Base-by-base conservation (phyloP, 2,797 vertebrate genomes). In the Sylvia borin region DNA sequence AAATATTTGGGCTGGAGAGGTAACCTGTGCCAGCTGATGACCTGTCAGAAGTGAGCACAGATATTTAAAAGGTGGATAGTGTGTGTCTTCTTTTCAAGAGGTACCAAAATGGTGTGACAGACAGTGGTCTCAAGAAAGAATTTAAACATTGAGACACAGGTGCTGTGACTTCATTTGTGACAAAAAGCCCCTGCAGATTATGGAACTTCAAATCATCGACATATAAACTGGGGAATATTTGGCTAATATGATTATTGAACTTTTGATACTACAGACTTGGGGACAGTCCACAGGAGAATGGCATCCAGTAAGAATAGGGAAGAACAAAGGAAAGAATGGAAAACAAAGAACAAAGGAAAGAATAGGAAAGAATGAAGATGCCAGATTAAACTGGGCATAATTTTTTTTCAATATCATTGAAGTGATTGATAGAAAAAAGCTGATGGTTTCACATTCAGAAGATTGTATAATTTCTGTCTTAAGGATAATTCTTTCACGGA, bases 171-270 rank as follows among this genome's bases (percentile, higher is more conserved):
- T 72, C 4, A 11, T 77, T 85, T 85, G 31, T 50, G 32, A 55
- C 27, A 47, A 53, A 58, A 50, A 13, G 0, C 0, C 1, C 3
- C 16, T 20, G 34, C 43, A n/a, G 36, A 31, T 48, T 71, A n/a
- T 20, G 57, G 36, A 78, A 57, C 38, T 78, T 62, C 3, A 67
- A 64, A 21, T 91, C 45, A 51, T 40, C 5, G 3, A 26, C 5
- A 4, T n/a, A 19, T 55, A 38, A 60, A 31, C 6, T 27, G 38
- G 7, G 19, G 16, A 64, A 3, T 62, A n/a, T 38, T 55, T 36
- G 29, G 15, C 38, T 70, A 66, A 31, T 54, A 65, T 9, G 21
- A n/a, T 68, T 32, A 24, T 25, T 82, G 17, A 54, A 54, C 21
- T 93, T 74, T 5, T 4, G 5, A 21, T 86, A n/a, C 19, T 65